Base-by-base conservation (phyloP, 2,797 vertebrate genomes). In the Hapalemur alaotrensis region DNA sequence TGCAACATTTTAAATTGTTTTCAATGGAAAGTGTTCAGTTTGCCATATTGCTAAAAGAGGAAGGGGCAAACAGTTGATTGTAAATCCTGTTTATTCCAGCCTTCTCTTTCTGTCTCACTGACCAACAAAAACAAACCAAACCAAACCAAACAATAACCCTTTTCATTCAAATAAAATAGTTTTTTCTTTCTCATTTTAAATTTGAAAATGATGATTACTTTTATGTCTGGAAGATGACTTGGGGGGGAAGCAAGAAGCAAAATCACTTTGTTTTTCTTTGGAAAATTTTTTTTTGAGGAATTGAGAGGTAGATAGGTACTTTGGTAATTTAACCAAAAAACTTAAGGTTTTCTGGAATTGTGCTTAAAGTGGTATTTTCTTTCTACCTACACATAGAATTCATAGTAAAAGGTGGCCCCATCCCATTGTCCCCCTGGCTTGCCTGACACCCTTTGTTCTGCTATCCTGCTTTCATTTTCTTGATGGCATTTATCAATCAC, bases 251-350 rank as follows among this genome's bases (percentile, higher is more conserved):
- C 22, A 93, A 72, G 43, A 93, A 84, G 41, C 18, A 85, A 83
- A 80, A 65, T 93, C 22, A 50, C 15, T 95, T 88, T 30, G 17
- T 67, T 95, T 92, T 86, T 48, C n/a, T 72, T 88, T 75, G 67
- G 7, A 78, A 86, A 93, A 7, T 78, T 46, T 61, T 28, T 69
- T 54, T 65, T n/a, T 28, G 59, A 81, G 17, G n/a, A 13, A 15
- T 30, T 73, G 4, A 41, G 22, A 32, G 22, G 28, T 79, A 30
- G 23, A 28, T 54, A 91, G n/a, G 3, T 57, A 28, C 61, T 75
- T n/a, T 86, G 41, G 23, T 73, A 46, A 86, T 72, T 95, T 57
- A 73, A 82, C 52, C 25, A 69, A 14, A 93, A 83, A 86, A 57
- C 25, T 30, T 88, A 67, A 65, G 22, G 12, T 48, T 84, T 89